A percentile compares a stretch with the other conserved stretches of the same genome.
Conservation (phyloP, 2,888 invertebrate genomes). For the Thyatira batis region DNA sequence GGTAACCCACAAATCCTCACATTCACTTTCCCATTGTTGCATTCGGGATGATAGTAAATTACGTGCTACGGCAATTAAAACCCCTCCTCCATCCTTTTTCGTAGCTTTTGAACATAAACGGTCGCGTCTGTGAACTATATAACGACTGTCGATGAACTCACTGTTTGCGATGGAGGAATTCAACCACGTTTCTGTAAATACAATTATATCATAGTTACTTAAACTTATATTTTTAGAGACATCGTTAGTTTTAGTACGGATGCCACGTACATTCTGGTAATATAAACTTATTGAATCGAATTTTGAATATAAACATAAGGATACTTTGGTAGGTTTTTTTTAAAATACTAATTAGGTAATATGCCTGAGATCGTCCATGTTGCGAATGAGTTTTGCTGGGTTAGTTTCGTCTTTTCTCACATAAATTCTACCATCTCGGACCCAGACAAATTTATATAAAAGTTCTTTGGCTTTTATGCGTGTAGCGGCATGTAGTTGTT, state of each 20-base stretch:
- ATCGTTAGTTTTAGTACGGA: conserved; percentile 18
- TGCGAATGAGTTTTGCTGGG: not conserved
- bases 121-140: conserved; percentile 15
- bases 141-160: conserved; percentile 21
- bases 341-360: too few relatives aligned
- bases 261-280: conserved; percentile 22
- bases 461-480: conserved; percentile 22
- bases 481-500: conserved; percentile 30
- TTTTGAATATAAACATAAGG: not conserved
- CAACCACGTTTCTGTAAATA: conserved; percentile 25
- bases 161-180: conserved; percentile 13
- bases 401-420: conserved; percentile 5
- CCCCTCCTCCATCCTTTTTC: too few relatives aligned
- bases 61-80: too few relatives aligned
- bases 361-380: not conserved
- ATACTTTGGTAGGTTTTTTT: too few relatives aligned
- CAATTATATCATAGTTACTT: conserved; percentile 16
- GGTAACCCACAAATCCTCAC: too few relatives aligned
- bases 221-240: conserved; percentile 14
- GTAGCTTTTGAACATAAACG: too few relatives aligned
- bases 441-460: conserved; percentile 27
- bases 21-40: too few relatives aligned
- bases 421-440: conserved; percentile 25
- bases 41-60: too few relatives aligned
- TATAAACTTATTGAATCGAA: conserved; percentile 12